Evolutionary conservation across 2,113 vertebrate genomes (phyloP), one percentile per base, ranked within the genome.

Genomic region (Phoenicopterus ruber): DNA sequence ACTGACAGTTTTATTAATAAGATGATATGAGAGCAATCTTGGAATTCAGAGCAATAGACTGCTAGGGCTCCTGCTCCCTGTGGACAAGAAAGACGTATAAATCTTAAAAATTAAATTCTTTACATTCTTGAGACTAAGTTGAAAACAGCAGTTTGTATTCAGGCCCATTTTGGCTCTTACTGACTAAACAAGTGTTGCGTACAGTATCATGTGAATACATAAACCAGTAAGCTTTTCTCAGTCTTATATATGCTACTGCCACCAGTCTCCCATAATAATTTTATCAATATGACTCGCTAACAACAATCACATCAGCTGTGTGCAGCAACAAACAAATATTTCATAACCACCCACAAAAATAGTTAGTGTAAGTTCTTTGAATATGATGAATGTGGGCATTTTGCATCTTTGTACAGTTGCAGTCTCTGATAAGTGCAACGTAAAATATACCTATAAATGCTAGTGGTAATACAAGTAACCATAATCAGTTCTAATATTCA

Each of bases 71-170:
- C 93, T 97, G 91, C 82, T 96, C 82, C 62, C 57, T 59, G 38
- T 95, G 81, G 93, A 87, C 65, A 90, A 86, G 80, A 89, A 57
- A 38, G 9, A 59, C 7, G 2, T 70, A 94, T 82, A 83, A 91
- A 94, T 95, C 94, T 95, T 83, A 81, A 93, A 95, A 97, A 83
- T 96, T 93, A 94, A 91, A 95, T 92, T 95, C 96, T 97, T 98
- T 81, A 59, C 92, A 94, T 96, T 69, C 76, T 70, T 86, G 58
- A 62, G 63, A 72, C 82, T 90, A 91, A 96, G 78, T 82, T 96
- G 84, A 97, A 97, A 93, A 80, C 32, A 49, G 65, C 69, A 88
- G 66, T 34, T 79, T 73, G 57, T 86, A 92, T 79, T 93, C 40
- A 65, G 81, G 19, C 84, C 34, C 18, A n/a, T 38, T 89, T 59